A percentile compares a stretch with the other conserved stretches of the same genome.
Evolutionary conservation across 2,113 vertebrate species (phyloP).

Genomic region (Ictalurus furcatus): DNA sequence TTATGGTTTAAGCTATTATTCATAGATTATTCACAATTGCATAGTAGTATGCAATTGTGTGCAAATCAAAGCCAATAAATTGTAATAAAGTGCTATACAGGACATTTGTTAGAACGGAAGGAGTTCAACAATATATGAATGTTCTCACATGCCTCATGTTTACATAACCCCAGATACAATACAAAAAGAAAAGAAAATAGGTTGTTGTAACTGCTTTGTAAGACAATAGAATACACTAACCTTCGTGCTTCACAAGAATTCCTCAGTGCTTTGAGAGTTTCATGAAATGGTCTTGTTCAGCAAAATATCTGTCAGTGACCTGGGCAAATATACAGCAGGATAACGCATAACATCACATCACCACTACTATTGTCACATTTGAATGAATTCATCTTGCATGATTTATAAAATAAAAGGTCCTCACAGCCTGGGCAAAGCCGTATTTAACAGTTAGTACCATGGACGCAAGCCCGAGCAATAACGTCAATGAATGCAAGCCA

Average conservation of each 20-base stretch:
- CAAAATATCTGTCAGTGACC: background rate
- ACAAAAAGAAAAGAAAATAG: background rate
- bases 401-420: background rate
- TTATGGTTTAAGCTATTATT: background rate
- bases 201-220: background rate
- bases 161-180: background rate
- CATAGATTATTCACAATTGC: background rate
- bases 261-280: background rate
- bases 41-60: background rate
- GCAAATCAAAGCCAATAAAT: background rate
- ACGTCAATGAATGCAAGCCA: too few relatives aligned
- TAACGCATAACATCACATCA: too few relatives aligned
- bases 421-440: too few relatives aligned
- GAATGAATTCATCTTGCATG: background rate
- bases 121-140: background rate
- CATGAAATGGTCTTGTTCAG: background rate
- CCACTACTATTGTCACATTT: background rate
- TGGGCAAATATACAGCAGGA: too few relatives aligned
- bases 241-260: background rate
- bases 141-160: background rate
- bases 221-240: background rate
- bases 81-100: too few relatives aligned
- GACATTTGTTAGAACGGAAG: background rate
- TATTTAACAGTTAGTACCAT: too few relatives aligned
- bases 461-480: too few relatives aligned